Percentiles rank a stretch among this genome's conserved stretches.
Conservation (phyloP, 2,888 invertebrate genomes). For the Petrolisthes cinctipes region DNA sequence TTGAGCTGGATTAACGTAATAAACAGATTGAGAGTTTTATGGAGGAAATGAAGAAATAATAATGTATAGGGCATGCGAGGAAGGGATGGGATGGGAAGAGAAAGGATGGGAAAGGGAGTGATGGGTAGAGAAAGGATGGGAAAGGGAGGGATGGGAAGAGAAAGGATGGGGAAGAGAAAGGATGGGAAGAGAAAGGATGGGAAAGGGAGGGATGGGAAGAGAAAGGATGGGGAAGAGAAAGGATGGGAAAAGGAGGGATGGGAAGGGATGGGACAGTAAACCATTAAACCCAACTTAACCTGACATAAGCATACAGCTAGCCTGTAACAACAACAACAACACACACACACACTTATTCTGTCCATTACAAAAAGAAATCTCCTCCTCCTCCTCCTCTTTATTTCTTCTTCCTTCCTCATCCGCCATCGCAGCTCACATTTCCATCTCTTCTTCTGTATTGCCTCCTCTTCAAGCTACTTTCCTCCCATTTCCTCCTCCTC, state of each 20-base stretch:
- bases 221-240: background rate
- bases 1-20: too few relatives aligned
- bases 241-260: background rate
- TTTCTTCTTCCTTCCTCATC: background rate
- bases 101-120: background rate
- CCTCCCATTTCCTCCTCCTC: conserved; percentile 1
- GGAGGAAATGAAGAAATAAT: background rate
- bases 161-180: background rate
- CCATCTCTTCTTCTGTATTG: background rate
- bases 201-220: background rate
- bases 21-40: too few relatives aligned
- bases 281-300: too few relatives aligned
- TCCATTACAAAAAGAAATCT: background rate
- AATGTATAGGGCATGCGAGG: background rate
- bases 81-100: background rate
- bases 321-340: too few relatives aligned
- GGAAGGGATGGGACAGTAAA: background rate
- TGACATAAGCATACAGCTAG: too few relatives aligned
- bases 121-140: background rate
- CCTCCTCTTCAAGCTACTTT: background rate
- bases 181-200: background rate
- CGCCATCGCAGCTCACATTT: background rate
- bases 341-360: background rate
- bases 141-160: background rate
- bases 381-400: background rate